Percentiles rank a stretch among this genome's conserved stretches.
Conservation (phyloP, 2,797 vertebrate species). For the Furcifer pardalis region DNA sequence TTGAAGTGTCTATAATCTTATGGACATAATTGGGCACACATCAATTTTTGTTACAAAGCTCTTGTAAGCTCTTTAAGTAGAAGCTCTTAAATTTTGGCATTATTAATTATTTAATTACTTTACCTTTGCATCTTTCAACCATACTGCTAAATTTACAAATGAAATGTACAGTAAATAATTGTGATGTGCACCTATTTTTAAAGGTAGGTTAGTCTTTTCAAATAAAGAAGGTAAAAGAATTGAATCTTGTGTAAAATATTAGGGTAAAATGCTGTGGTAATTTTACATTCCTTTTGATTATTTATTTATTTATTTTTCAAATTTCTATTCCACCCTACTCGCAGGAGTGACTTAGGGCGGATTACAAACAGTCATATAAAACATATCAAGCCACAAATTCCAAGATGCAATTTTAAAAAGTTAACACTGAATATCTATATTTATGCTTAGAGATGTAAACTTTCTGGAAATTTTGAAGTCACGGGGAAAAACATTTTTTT, state of each 20-base stretch:
- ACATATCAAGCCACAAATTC: no score
- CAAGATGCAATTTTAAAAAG: no score
- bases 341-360: no score
- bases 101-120: neutral
- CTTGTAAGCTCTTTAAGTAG: no score
- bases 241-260: neutral
- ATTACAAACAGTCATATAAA: no score
- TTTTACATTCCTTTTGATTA: neutral
- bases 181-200: neutral
- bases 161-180: neutral
- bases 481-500: no score
- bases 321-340: no score
- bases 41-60: slow-evolving; percentile 30
- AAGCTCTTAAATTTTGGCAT: neutral
- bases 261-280: neutral
- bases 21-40: neutral
- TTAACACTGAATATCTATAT: no score
- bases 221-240: neutral
- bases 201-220: neutral
- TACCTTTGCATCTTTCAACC: neutral
- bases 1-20: slow-evolving; percentile 45
- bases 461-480: no score
- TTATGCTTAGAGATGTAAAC: no score
- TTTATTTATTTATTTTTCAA: neutral
- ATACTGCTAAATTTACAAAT: fast-evolving